Conservation (phyloP, 2,888 invertebrate species). For the Hypercompe scribonia region DNA sequence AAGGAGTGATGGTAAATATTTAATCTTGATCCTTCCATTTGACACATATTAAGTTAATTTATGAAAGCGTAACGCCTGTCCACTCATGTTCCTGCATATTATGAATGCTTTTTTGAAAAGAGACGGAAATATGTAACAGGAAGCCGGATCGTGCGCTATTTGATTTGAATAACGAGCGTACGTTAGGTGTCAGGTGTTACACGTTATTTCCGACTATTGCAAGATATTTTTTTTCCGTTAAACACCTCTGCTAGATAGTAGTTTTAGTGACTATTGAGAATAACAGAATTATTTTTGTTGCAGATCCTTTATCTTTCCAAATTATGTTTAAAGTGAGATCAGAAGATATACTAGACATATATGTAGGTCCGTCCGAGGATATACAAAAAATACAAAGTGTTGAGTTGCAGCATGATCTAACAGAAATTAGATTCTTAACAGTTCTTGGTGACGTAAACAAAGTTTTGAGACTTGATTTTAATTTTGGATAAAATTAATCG, state of each 20-base stretch:
- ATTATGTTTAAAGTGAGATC: conserved; percentile 49
- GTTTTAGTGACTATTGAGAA: not conserved
- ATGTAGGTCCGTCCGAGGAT: conserved; percentile 31
- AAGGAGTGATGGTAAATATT: conserved; percentile 33
- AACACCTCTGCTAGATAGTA: not conserved
- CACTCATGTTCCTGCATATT: too few relatives aligned
- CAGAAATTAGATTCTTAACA: conserved; percentile 64
- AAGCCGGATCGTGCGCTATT: too few relatives aligned
- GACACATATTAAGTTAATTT: too few relatives aligned
- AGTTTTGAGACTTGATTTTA: conserved; percentile 59
- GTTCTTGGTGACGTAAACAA: conserved; percentile 65
- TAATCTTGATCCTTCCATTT: conserved; percentile 30
- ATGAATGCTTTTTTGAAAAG: too few relatives aligned
- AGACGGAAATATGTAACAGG: too few relatives aligned
- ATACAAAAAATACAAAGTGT: conserved; percentile 50
- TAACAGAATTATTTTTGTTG: conserved; percentile 32
- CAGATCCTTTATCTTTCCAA: conserved; percentile 55
- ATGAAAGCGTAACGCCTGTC: too few relatives aligned
- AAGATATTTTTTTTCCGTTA: too few relatives aligned
- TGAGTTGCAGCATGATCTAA: conserved; percentile 57
- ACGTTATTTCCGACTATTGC: too few relatives aligned
- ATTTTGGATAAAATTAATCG: conserved; percentile 47
- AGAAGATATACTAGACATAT: conserved; percentile 45
- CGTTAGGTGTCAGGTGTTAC: not conserved
- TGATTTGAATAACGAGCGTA: not conserved